These are phyloP conservation scores for Hippocampus abdominalis DNA, from an alignment of 2,113 vertebrate species.

Conservation along the genomic window DNA sequence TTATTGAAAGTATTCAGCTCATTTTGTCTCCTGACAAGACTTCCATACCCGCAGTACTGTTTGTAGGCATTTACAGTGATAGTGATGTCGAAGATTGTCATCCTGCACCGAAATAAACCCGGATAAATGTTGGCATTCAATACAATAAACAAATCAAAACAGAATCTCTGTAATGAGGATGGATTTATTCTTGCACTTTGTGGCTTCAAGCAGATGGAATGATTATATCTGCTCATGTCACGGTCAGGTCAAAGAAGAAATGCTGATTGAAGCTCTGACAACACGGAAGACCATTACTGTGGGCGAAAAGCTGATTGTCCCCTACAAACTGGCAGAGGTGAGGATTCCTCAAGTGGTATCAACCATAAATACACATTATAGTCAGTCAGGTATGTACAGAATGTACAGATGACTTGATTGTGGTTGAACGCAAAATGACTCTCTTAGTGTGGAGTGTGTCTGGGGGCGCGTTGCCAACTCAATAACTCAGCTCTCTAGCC, in stretches of 20 bases:
- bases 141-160: not conserved
- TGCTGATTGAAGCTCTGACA: slow-evolving; percentile 92
- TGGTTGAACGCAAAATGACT: not conserved
- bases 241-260: slow-evolving; percentile 92
- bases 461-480: slow-evolving; percentile 14
- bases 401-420: not conserved
- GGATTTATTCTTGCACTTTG: not conserved
- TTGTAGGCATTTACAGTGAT: slow-evolving; percentile 16
- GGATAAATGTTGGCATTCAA: not conserved
- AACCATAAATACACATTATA: not conserved
- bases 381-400: not conserved
- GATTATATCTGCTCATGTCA: not conserved
- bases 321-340: slow-evolving; percentile 93
- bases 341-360: slow-evolving; percentile 5
- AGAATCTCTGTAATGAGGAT: not conserved
- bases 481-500: slow-evolving; percentile 4
- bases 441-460: not conserved
- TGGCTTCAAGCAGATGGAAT: not conserved
- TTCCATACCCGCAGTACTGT: slow-evolving; percentile 22
- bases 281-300: slow-evolving; percentile 95
- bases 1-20: not conserved
- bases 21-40: not conserved
- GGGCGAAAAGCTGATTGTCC: slow-evolving; percentile 93
- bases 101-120: not conserved
- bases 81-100: slow-evolving; percentile 4